These are phyloP conservation scores for Lithosia quadra DNA, from an alignment of 2,888 invertebrate genomes.

Conservation along the genomic window DNA sequence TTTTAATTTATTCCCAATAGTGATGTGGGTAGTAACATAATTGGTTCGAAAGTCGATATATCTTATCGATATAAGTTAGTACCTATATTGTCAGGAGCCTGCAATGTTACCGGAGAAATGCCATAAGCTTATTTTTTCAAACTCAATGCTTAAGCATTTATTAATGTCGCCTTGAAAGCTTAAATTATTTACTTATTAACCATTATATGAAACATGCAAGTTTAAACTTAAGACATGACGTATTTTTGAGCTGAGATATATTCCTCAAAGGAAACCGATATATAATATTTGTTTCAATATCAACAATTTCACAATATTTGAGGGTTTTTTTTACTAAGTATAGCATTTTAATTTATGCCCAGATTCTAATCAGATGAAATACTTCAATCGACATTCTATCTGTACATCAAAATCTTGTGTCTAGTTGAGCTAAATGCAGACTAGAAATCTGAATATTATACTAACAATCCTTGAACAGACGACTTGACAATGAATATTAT, in stretches of 20 bases:
- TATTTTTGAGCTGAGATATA: constrained; percentile 20
- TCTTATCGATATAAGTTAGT: constrained; percentile 34
- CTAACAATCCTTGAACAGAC: background rate
- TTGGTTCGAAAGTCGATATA: constrained; percentile 41
- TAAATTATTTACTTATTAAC: constrained; percentile 43
- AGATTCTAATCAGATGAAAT: background rate
- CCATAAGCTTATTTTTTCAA: constrained; percentile 49
- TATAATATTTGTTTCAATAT: background rate
- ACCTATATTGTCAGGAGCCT: constrained; percentile 37
- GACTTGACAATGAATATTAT: background rate
- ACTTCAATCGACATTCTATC: background rate
- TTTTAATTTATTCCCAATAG: background rate
- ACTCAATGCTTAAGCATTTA: constrained; percentile 45
- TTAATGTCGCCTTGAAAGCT: constrained; percentile 53
- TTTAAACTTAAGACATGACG: constrained; percentile 19
- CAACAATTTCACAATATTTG: background rate
- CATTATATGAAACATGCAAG: constrained; percentile 28
- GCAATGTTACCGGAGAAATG: constrained; percentile 49
- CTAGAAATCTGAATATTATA: background rate
- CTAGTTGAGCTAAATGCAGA: background rate
- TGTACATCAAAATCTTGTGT: too few relatives aligned
- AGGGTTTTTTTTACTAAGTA: background rate
- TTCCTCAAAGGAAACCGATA: background rate
- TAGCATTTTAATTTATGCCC: background rate
- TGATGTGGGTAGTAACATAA: constrained; percentile 10